Percentiles rank a stretch among this genome's conserved stretches.
Conservation (phyloP, 2,113 vertebrate genomes). For the Gymnobelideus leadbeateri region DNA sequence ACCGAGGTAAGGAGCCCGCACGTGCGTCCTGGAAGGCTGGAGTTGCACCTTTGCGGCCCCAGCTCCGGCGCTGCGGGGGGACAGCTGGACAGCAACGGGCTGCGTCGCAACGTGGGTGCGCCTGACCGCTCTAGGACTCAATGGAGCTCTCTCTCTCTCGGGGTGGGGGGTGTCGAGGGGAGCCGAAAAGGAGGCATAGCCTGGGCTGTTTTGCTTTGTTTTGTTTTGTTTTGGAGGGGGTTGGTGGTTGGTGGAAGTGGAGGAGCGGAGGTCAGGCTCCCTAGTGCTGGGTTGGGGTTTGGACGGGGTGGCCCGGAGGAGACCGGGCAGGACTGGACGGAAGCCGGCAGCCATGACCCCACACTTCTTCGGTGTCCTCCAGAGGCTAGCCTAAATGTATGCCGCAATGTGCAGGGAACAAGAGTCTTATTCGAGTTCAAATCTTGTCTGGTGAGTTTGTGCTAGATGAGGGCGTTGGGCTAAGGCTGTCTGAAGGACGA, state of each 20-base stretch:
- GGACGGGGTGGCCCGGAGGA: background rate
- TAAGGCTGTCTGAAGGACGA: background rate
- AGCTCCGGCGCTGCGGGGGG: too few relatives aligned
- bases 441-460: background rate
- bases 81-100: too few relatives aligned
- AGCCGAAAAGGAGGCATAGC: background rate
- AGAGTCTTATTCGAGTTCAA: background rate
- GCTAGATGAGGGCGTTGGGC: background rate
- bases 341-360: background rate
- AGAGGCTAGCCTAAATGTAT: background rate
- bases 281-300: background rate
- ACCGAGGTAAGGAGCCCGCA: constrained; percentile 82
- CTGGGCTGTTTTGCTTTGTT: too few relatives aligned
- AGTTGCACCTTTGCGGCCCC: accelerated
- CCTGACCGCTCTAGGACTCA: accelerated
- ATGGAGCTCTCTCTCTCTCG: background rate
- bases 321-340: background rate
- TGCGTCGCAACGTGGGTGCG: too few relatives aligned
- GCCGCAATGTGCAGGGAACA: background rate
- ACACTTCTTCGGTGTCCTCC: background rate
- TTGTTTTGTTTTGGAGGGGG: background rate
- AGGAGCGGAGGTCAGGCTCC: background rate
- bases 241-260: too few relatives aligned
- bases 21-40: accelerated
- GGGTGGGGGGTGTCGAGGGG: background rate